Conservation (phyloP, 2,797 vertebrate species). For the Vespertilio murinus region DNA sequence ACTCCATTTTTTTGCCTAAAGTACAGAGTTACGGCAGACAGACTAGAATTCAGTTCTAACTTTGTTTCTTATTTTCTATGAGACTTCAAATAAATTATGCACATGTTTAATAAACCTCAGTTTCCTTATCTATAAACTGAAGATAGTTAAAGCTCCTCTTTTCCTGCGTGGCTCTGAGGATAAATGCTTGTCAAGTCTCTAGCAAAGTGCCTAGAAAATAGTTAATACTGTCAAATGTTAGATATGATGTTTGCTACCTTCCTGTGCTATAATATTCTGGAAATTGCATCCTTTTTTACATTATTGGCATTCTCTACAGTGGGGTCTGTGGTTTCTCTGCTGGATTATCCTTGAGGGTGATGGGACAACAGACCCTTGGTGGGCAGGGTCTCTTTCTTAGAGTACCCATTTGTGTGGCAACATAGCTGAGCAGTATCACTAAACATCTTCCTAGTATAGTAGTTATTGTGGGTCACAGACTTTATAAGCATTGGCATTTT, state of each 20-base stretch:
- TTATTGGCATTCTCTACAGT: not conserved
- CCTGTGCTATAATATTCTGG: not conserved
- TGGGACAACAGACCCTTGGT: not conserved
- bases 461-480: not conserved
- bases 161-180: not conserved
- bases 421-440: not conserved
- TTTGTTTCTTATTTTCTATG: not conserved
- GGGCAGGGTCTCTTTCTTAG: not conserved
- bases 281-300: not conserved
- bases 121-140: not conserved
- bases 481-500: not conserved
- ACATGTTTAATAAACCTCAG: not conserved
- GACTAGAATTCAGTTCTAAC: not conserved
- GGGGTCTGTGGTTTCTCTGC: not conserved
- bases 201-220: not conserved
- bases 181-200: not conserved
- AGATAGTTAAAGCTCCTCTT: not conserved
- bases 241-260: not conserved
- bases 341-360: not conserved
- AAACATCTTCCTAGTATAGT: not conserved
- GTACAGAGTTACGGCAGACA: not conserved
- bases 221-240: not conserved
- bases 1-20: not conserved
- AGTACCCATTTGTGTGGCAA: not conserved
- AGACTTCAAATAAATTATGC: not conserved